Base-by-base conservation (phyloP, 2,888 invertebrate genomes). In the Meloe dianella region DNA sequence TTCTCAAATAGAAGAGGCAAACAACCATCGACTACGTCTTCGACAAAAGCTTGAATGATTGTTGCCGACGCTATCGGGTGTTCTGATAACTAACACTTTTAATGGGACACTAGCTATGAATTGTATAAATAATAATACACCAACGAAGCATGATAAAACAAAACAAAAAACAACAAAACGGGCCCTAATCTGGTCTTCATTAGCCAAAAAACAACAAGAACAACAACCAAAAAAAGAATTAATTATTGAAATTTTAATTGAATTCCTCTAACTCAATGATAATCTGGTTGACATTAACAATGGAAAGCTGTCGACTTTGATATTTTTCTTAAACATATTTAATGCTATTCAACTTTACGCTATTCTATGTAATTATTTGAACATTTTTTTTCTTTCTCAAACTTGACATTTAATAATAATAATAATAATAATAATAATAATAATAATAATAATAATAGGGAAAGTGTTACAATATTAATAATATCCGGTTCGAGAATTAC, bases 261-360 rank as follows among this genome's bases (percentile, higher is more conserved):
- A 47, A 47, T 47, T 20, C 47, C 20, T 47, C 20, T 9, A 20
- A 20, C 9, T 47, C 17, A 20, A 20, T 47, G 47, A 47, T 20
- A 47, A 47, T 47, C 47, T 47, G 20, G 47, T 47, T 47, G 47
- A 47, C 20, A 47, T 47, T 47, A 47, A 47, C 47, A 47, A 9
- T 10, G 47, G 47, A 47, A 47, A 47, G 47, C 47, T 47, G 47
- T 47, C 47, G 47, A 47, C 47, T 47, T 47, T 47, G 47, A 47
- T 47, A 41, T 38, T 38, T 38, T 38, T n/a, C n/a, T 38, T 41
- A 41, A 41, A 17, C 6, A 41, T 7, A 20, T 10, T 20, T 20
- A 20, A 47, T 20, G 9, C 2, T 8, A 47, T 47, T 47, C 20
- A n/a, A n/a, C 20, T 47, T 47, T 47, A 10, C 14, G 8, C 20